Base-by-base conservation (phyloP, 2,888 invertebrate genomes). In the Unio pictorum region DNA sequence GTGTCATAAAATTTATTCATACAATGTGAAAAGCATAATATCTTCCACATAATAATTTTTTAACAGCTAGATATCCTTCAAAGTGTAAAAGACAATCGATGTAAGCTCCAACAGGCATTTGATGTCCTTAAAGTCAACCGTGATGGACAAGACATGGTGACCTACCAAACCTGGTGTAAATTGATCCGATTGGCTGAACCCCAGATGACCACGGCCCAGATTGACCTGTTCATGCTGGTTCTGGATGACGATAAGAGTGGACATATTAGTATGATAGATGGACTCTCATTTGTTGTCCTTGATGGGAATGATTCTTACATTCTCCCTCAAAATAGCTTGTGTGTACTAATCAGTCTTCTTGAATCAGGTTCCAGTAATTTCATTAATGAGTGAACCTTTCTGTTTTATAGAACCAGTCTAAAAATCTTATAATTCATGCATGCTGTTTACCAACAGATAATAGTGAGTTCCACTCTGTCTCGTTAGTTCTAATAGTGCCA, bases 271-370 rank as follows among this genome's bases (percentile, higher is more conserved):
- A 71, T 72, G 79, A 66, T 4, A 23, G 30, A 20, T 5, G 23
- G 60, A 15, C 60, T 68, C 64, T 62, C 17, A 58, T 11, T 58
- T 17, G 15, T 58, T 17, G 59, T 23, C 59, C 23, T 58, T 3
- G 3, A 11, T 23, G 15, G 8, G 8, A 26, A 8, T 58, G 17
- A 58, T 15, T 17, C 8, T 17, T 8, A 58, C 23, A 23, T 23
- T 58, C 1, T 20, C 59, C 58, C 23, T 58, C 18, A 2, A 91
- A 93, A 94, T 84, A 93, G 99, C 66, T 92, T 96, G 11, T 88
- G 88, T 86, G 89, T 87, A 75, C 68, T 76, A 64, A 20, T 20
- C 4, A 20, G 20, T 30, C n/a, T 72, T 28, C 17, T 55, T 30
- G 18, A 4, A 55, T 55, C 18, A 26, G 20, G 20, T 55, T 20